phyloP scores from a whole-genome alignment of 1,140 invertebrate genomes.

The Bombus confusus region DNA sequence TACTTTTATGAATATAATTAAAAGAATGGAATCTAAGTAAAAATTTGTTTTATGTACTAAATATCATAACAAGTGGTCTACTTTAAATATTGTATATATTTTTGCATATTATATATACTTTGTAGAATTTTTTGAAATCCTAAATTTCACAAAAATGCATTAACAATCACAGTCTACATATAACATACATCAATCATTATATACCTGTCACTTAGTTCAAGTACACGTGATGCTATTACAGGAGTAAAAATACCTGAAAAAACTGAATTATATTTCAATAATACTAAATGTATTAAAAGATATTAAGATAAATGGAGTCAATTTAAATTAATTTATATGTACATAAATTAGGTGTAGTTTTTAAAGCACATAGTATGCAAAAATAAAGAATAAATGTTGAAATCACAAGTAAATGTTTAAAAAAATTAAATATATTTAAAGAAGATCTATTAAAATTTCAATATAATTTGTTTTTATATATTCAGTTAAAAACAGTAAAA shows the following conservation, averaged over 20 bases:
- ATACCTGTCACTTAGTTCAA: conserved; percentile 79
- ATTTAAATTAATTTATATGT: not conserved
- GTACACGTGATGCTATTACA: conserved; percentile 75
- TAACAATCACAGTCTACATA: too few relatives aligned
- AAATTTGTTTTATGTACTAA: too few relatives aligned
- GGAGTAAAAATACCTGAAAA: conserved; percentile 75
- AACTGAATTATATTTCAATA: conserved; percentile 56
- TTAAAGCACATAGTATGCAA: not conserved
- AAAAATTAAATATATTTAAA: not conserved
- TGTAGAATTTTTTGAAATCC: too few relatives aligned
- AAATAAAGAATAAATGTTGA: not conserved
- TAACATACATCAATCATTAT: not conserved
- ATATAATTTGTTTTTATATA: not conserved
- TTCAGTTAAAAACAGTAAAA: not conserved
- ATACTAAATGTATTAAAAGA: conserved; percentile 5
- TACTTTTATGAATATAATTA: too few relatives aligned
- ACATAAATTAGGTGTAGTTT: conserved; percentile 16
- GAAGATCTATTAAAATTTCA: not conserved
- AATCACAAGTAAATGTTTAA: not conserved
- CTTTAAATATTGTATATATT: too few relatives aligned
- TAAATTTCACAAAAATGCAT: too few relatives aligned
- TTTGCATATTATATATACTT: too few relatives aligned
- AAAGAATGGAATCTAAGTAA: too few relatives aligned
- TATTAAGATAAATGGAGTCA: not conserved
- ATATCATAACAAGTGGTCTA: too few relatives aligned